phyloP scores from a whole-genome alignment of 2,797 vertebrate genomes.

The Pelobates cultripes region DNA sequence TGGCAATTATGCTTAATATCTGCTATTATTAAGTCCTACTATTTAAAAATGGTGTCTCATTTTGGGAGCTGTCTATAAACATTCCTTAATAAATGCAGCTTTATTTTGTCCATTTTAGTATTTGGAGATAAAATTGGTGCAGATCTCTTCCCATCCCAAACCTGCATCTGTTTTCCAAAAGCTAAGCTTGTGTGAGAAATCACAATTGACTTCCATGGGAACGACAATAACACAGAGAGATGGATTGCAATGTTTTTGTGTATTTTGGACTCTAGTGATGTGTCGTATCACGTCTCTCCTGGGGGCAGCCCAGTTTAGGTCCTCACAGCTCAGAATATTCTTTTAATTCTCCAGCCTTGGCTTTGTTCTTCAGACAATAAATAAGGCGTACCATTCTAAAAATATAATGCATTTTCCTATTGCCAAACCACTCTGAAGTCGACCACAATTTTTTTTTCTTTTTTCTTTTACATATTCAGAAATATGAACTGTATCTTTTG shows the following conservation, averaged over 20 bases:
- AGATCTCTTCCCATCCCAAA: neutral
- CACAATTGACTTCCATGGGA: constrained; percentile 41
- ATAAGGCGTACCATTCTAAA: constrained; percentile 4
- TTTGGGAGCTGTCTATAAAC: too few species aligned
- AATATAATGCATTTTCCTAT: neutral
- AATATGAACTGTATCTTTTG: too few species aligned
- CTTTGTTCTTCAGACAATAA: neutral
- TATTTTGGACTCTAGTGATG: constrained; percentile 14
- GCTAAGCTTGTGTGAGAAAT: constrained; percentile 54
- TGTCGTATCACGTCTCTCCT: neutral
- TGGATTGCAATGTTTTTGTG: constrained; percentile 15
- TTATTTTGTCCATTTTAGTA: neutral
- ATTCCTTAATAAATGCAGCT: too few species aligned
- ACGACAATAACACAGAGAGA: constrained; percentile 6
- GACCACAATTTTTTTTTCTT: too few species aligned
- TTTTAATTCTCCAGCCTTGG: neutral
- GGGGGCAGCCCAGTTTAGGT: neutral
- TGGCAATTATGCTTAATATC: too few species aligned
- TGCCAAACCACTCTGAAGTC: neutral
- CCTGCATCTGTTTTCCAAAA: constrained; percentile 21
- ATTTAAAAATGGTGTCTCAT: too few species aligned
- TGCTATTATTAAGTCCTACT: too few species aligned
- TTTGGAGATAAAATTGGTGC: neutral
- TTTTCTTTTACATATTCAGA: too few species aligned
- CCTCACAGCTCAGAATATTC: neutral